These are phyloP conservation scores for Chaetura pelagica DNA, from an alignment of 2,113 vertebrate species.

Conservation along the genomic window DNA sequence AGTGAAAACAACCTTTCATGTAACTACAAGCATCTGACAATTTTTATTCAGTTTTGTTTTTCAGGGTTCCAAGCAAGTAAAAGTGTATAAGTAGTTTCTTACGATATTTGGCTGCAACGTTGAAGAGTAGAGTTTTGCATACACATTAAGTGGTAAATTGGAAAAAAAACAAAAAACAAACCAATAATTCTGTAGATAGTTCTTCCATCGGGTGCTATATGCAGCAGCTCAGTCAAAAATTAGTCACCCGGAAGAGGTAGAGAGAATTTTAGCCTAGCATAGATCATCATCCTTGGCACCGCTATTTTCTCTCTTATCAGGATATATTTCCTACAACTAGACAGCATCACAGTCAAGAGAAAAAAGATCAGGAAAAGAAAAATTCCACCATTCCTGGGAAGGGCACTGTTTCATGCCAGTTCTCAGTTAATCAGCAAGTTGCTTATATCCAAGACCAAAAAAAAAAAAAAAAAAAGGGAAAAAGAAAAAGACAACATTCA, in stretches of 20 bases:
- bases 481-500: slow-evolving; percentile 53
- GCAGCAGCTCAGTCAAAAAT: slow-evolving; percentile 76
- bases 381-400: slow-evolving; percentile 40
- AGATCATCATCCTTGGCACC: slow-evolving; percentile 68
- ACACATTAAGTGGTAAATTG: slow-evolving; percentile 53
- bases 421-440: slow-evolving; percentile 36
- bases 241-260: slow-evolving; percentile 79
- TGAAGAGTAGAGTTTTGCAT: slow-evolving; percentile 55
- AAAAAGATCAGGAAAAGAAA: neutral
- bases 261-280: slow-evolving; percentile 72
- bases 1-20: slow-evolving; percentile 28
- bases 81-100: slow-evolving; percentile 25
- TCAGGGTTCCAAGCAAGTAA: slow-evolving; percentile 41
- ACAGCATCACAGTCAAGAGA: slow-evolving; percentile 62
- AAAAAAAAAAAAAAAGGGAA: neutral
- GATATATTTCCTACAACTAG: slow-evolving; percentile 63
- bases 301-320: slow-evolving; percentile 75
- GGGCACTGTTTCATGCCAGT: neutral
- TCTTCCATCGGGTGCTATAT: slow-evolving; percentile 23
- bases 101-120: slow-evolving; percentile 62
- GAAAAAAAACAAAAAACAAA: slow-evolving; percentile 7
- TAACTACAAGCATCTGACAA: slow-evolving; percentile 62
- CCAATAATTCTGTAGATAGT: slow-evolving; percentile 54
- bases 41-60: slow-evolving; percentile 51
- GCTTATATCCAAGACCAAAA: slow-evolving; percentile 19